These are phyloP conservation scores for Oryctes rhinoceros DNA, from an alignment of 1,140 invertebrate genomes.

Conservation along the genomic window DNA sequence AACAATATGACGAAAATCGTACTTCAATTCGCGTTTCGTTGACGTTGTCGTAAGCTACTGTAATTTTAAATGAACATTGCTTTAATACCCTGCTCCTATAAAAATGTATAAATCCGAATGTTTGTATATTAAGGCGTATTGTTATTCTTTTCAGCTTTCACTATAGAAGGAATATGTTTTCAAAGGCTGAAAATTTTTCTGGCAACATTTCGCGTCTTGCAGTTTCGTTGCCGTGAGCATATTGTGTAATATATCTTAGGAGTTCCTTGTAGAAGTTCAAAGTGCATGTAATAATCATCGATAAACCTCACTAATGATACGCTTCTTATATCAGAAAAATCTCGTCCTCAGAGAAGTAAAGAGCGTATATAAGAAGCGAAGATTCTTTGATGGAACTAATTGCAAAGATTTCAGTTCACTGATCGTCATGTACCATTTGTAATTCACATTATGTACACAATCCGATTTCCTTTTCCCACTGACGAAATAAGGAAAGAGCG, in stretches of 20 bases:
- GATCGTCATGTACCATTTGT: slow-evolving; percentile 54
- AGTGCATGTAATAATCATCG: slow-evolving; percentile 50
- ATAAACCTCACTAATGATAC: slow-evolving; percentile 42
- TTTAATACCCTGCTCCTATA: too few species aligned
- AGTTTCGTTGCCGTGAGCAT: too few species aligned
- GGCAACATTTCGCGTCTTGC: too few species aligned
- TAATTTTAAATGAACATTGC: too few species aligned
- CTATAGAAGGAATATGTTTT: too few species aligned
- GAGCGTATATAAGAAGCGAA: slow-evolving; percentile 40
- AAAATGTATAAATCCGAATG: too few species aligned
- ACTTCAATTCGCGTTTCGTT: not conserved
- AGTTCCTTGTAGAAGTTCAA: slow-evolving; percentile 53
- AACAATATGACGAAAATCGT: slow-evolving; percentile 43
- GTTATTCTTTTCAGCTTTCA: too few species aligned
- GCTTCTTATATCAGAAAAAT: slow-evolving; percentile 39
- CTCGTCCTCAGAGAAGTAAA: slow-evolving; percentile 31
- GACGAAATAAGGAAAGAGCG: not conserved
- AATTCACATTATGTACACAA: slow-evolving; percentile 55
- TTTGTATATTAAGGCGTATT: too few species aligned
- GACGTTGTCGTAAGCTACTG: too few species aligned
- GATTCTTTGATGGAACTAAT: slow-evolving; percentile 41
- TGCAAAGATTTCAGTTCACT: slow-evolving; percentile 49
- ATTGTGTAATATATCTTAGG: too few species aligned
- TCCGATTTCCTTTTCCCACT: slow-evolving; percentile 53
- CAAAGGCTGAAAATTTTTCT: too few species aligned